Evolutionary conservation across 1,140 invertebrate genomes (phyloP), one percentile per base, ranked within the genome.

Genomic region (Papilio dardanus): DNA sequence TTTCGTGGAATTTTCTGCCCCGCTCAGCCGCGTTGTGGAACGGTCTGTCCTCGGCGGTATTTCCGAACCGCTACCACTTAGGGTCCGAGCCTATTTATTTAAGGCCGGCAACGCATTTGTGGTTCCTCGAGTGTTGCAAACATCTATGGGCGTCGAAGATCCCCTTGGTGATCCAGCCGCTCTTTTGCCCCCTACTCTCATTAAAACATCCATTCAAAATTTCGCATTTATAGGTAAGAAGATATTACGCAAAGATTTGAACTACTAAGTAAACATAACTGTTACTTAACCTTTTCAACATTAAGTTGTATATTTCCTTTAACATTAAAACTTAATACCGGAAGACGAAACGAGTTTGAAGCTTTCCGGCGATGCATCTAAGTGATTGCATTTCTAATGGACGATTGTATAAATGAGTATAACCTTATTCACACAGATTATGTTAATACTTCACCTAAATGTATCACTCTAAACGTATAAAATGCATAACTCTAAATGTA

Each of bases 361-460:
- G 40, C 24, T 71, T 71, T 71, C 68, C 68, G 68, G 68, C 24
- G 40, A 42, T 46, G 68, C 35, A 42, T 71, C 21, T 7, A 31
- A 71, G 40, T 71, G 40, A 33, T 50, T 71, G 35, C 68, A 50
- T 46, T 42, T 71, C 40, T 28, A 69, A 69, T 40, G 67, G 35
- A 42, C 67, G 35, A 42, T 37, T 40, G 67, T 69, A 37, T 16
- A 21, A 69, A 69, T 28, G 33, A 40, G 33, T 42, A 40, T 24
- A 28, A 69, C 67, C 67, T 69, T 69, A 28, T 69, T 69, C 67
- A 37, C 67, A 69, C 67, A 69, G 37, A 69, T 62, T 14, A 62
- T 62, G 6, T 30, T 28, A 62, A 62, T 5, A 14, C 54, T 62
- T 62, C 12, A 28, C 54, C 24, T 62, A 62, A 21, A 46, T 46